Evolutionary conservation across 2,113 vertebrate genomes (phyloP), one percentile per base, ranked within the genome.

Genomic region (Grammomys surdaster): DNA sequence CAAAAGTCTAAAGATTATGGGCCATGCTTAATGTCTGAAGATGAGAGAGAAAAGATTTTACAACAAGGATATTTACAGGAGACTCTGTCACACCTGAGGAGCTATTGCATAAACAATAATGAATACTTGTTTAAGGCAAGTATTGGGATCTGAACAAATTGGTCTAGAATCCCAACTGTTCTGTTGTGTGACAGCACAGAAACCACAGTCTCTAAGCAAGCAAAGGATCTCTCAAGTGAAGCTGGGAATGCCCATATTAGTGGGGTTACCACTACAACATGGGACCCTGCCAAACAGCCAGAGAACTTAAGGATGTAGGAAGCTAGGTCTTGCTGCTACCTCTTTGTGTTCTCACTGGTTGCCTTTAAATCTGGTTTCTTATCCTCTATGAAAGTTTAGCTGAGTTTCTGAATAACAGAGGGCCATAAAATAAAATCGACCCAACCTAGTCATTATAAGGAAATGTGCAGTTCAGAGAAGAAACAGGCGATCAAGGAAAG

Each of bases 361-460:
- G 17, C 13, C 63, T 85, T 54, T 28, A 4, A 2, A 26, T 85
- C 54, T 11, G 89, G 81, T 93, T 60, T 51, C 33, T 80, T 33
- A 63, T 56, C 31, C 4, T 19, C 43, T 91, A 19, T 51, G 40
- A 40, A 95, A 65, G 7, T 75, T 86, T 85, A 67, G 20, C 54
- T 86, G 48, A 85, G 31, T 31, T 92, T 95, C 31, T 82, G 24
- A 89, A 86, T 56, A 88, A 73, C 4, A 48, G 54, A 92, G 33
- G 7, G 3, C 33, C n/a, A 77, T 14, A 93, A 72, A 93, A 78
- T 26, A 63, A 54, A 92, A 60, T n/a, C 36, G 33, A 90, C 72
- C n/a, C 48, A 31, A 70, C 91, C 63, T 67, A 69, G 85, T 77
- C 31, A 75, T n/a, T 84, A 70, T 28, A 31, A 82, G 67, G 24